phyloP scores from a whole-genome alignment of 2,888 invertebrate genomes.

The Tipula vernalis region DNA sequence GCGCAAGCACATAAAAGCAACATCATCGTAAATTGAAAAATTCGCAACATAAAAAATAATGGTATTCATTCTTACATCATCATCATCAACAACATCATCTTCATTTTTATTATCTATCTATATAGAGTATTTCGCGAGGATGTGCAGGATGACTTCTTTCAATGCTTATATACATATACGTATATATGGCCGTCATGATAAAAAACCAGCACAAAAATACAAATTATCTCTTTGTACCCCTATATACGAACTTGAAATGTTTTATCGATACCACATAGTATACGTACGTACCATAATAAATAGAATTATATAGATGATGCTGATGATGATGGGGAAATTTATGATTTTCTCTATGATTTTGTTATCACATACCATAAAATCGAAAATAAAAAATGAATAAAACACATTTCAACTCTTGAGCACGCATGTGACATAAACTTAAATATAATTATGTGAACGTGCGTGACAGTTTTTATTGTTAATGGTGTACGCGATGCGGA shows the following conservation, averaged over 20 bases:
- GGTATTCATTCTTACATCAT: not conserved
- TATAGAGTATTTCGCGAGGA: not conserved
- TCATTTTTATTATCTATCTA: not conserved
- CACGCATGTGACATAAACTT: conserved; percentile 6
- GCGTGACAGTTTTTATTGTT: not conserved
- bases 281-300: not conserved
- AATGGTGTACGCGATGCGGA: not conserved
- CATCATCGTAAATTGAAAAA: not conserved
- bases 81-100: not conserved
- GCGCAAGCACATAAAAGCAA: not conserved
- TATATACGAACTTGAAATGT: no score
- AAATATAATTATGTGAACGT: conserved; percentile 6
- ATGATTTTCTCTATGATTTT: not conserved
- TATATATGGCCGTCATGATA: not conserved
- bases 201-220: not conserved
- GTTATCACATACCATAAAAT: not conserved
- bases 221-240: not conserved
- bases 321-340: not conserved
- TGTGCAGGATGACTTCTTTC: not conserved
- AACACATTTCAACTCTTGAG: conserved; percentile 5
- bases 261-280: not conserved
- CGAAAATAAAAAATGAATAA: not conserved
- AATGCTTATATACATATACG: no score
- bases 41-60: not conserved
- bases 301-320: not conserved